Evolutionary conservation across 2,797 vertebrate species (phyloP).

Genomic region (Phrynocephalus forsythii): DNA sequence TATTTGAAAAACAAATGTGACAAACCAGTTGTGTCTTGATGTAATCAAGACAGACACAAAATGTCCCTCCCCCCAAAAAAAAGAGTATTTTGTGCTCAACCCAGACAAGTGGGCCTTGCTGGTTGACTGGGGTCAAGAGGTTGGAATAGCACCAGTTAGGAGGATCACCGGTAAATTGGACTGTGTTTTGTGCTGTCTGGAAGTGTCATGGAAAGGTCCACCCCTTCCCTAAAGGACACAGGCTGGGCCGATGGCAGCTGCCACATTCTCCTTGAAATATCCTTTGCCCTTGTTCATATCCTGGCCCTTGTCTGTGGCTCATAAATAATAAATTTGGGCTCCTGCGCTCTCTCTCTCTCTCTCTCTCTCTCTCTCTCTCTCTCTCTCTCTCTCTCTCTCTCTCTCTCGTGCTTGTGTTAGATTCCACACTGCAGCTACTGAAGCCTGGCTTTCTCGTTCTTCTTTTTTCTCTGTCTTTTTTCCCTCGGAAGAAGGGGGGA

Average conservation of each 20-base stretch:
- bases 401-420: constrained; percentile 58
- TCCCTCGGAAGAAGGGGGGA: constrained; percentile 37
- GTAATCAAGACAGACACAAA: not conserved
- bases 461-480: constrained; percentile 46
- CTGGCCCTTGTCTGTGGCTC: constrained; percentile 66
- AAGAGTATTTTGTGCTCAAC: too few species aligned
- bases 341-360: constrained; percentile 56
- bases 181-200: not conserved
- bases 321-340: constrained; percentile 78
- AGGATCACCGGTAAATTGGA: not conserved
- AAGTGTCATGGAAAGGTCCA: constrained; percentile 53
- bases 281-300: constrained; percentile 72
- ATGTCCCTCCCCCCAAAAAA: too few species aligned
- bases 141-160: not conserved
- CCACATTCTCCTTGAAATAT: constrained; percentile 69
- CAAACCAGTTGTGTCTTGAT: not conserved
- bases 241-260: constrained; percentile 69
- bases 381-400: not conserved
- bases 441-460: constrained; percentile 64
- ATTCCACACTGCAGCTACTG: constrained; percentile 67
- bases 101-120: not conserved
- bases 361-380: not conserved
- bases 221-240: constrained; percentile 56
- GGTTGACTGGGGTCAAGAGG: not conserved
- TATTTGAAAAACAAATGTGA: not conserved